A percentile compares a stretch with the other conserved stretches of the same genome.
phyloP scores from a whole-genome alignment of 2,797 vertebrate genomes.

The Spinus pinus region DNA sequence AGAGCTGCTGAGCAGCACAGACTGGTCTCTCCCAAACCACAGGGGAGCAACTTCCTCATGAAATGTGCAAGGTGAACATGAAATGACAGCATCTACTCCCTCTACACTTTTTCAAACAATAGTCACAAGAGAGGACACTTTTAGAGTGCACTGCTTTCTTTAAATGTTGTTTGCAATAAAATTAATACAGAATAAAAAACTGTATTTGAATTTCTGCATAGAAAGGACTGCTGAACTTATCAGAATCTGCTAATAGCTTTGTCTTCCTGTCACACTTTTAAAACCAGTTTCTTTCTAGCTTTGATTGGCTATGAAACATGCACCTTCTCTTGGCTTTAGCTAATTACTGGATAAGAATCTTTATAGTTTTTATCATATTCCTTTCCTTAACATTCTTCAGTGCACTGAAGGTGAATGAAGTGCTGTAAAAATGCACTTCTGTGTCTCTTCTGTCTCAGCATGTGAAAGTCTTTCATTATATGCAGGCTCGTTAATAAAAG shows the following conservation, averaged over 20 bases:
- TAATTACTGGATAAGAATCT: not conserved
- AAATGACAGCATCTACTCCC: not conserved
- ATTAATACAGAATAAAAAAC: not conserved
- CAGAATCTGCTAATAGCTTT: not conserved
- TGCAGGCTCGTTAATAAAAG: not conserved
- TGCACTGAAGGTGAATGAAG: not conserved
- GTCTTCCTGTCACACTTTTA: not conserved
- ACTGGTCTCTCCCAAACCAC: not conserved
- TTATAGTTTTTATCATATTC: not conserved
- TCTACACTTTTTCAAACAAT: not conserved
- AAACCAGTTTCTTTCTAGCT: not conserved
- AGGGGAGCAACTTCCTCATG: not conserved
- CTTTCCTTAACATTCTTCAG: not conserved
- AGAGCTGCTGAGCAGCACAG: not conserved
- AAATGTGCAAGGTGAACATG: not conserved
- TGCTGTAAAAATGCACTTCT: not conserved
- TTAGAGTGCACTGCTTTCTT: not conserved
- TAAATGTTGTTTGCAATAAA: not conserved
- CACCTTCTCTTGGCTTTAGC: not conserved
- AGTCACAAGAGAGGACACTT: not conserved
- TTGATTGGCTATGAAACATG: not conserved
- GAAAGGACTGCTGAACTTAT: not conserved
- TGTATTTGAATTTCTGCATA: not conserved
- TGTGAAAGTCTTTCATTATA: not conserved
- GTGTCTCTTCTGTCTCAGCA: not conserved